Conservation (phyloP, 2,888 invertebrate species). For the Drosophila algonquin region DNA sequence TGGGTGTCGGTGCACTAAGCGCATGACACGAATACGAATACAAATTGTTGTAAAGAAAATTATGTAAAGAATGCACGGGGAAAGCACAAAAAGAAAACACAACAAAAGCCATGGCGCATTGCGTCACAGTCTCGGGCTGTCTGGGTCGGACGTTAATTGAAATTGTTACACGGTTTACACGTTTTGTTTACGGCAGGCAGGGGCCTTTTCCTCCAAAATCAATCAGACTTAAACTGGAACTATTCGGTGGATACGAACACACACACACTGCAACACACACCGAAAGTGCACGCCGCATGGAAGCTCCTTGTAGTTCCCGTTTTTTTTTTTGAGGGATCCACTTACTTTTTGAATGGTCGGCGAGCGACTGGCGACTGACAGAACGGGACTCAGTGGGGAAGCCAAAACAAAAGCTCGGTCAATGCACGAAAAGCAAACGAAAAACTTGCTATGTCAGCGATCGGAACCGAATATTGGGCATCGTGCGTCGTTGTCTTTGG, state of each 20-base stretch:
- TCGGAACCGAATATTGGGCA: slow-evolving; percentile 1
- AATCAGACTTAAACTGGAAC: slow-evolving; percentile 13
- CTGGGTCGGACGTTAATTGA: slow-evolving; percentile 1
- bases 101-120: slow-evolving; percentile 32
- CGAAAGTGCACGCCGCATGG: not conserved
- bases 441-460: slow-evolving; percentile 31
- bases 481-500: slow-evolving; percentile 16
- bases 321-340: not conserved
- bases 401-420: slow-evolving; percentile 38
- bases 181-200: slow-evolving; percentile 1
- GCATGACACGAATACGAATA: slow-evolving; percentile 56
- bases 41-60: slow-evolving; percentile 37
- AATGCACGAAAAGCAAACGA: slow-evolving; percentile 26
- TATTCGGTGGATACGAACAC: slow-evolving; percentile 17
- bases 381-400: slow-evolving; percentile 21
- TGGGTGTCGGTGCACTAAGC: slow-evolving; percentile 50
- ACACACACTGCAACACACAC: not conserved
- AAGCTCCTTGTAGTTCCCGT: slow-evolving; percentile 13
- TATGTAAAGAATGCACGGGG: slow-evolving; percentile 59
- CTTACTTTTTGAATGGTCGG: slow-evolving; percentile 43
- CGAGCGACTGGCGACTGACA: slow-evolving; percentile 67
- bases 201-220: not conserved
- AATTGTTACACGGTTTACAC: slow-evolving; percentile 7
- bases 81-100: slow-evolving; percentile 16
- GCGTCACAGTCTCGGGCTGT: slow-evolving; percentile 35